phyloP scores from a whole-genome alignment of 2,113 vertebrate species.

The Centropus bengalensis region DNA sequence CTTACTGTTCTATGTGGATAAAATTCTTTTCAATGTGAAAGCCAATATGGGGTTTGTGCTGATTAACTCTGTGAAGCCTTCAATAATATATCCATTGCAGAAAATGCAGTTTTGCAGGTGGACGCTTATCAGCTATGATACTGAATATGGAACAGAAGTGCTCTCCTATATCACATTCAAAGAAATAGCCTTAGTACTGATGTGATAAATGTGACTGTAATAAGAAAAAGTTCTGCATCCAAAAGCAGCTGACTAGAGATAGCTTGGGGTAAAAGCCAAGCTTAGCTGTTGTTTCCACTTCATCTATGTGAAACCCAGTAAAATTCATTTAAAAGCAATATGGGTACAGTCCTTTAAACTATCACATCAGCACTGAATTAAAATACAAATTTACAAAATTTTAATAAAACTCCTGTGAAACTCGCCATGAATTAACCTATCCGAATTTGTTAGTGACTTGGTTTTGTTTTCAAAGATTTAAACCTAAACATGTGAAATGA shows the following conservation, averaged over 20 bases:
- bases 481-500: not conserved
- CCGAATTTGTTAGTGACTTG: not conserved
- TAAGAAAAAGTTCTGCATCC: not conserved
- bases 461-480: not conserved
- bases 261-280: not conserved
- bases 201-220: not conserved
- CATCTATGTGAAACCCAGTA: not conserved
- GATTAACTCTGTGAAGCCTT: not conserved
- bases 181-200: not conserved
- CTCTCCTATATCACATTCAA: not conserved
- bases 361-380: not conserved
- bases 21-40: not conserved
- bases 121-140: not conserved
- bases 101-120: not conserved
- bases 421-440: not conserved
- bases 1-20: not conserved
- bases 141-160: not conserved
- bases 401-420: not conserved
- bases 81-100: not conserved
- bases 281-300: not conserved
- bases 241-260: not conserved
- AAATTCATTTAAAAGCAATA: not conserved
- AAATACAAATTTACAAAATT: not conserved
- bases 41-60: not conserved
- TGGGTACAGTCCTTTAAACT: not conserved